Base-by-base conservation (phyloP, 2,888 invertebrate genomes). In the Pseudococcus longispinus region DNA sequence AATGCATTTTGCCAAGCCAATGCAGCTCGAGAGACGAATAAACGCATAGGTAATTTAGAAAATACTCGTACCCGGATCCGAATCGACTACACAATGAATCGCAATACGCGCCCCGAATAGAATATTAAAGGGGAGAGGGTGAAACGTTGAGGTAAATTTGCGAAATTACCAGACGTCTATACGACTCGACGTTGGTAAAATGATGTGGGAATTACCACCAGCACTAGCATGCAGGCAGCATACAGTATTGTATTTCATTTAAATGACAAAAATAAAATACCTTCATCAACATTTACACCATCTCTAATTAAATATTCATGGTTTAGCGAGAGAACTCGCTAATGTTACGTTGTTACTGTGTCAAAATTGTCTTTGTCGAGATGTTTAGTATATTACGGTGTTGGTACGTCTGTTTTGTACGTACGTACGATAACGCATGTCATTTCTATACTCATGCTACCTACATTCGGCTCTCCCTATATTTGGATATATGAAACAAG, bases 251-350 rank as follows among this genome's bases (percentile, higher is more conserved):
- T 74, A 74, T 74, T 74, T 74, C 74, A 74, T 74, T 74, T 74
- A 74, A 74, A 74, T 37, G 74, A 74, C 74, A 74, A 74, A 65
- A 74, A 74, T 74, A 37, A 74, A 74, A 74, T 74, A 74, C 74
- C 74, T 74, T 74, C 74, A 74, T 74, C 74, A 74, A 74, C 74
- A 74, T 74, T 74, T 74, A 74, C 74, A 37, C 74, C 2, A 32
- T 74, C 74, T 32, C 74, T 74, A 74, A 74, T 74, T 74, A 74
- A 74, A 74, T 74, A 74, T 74, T 74, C 74, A 74, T 74, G 74
- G 74, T 74, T 74, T 32, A 37, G 74, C 32, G 74, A 29, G 74
- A 32, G 37, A 74, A 74, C 37, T 74, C 37, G 37, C 74, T 6
- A 51, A 51, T 8, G n/a, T 74, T 74, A 32, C 74, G 32, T 74